These are phyloP conservation scores for Urocitellus parryii DNA, from an alignment of 2,113 vertebrate genomes.

Conservation along the genomic window DNA sequence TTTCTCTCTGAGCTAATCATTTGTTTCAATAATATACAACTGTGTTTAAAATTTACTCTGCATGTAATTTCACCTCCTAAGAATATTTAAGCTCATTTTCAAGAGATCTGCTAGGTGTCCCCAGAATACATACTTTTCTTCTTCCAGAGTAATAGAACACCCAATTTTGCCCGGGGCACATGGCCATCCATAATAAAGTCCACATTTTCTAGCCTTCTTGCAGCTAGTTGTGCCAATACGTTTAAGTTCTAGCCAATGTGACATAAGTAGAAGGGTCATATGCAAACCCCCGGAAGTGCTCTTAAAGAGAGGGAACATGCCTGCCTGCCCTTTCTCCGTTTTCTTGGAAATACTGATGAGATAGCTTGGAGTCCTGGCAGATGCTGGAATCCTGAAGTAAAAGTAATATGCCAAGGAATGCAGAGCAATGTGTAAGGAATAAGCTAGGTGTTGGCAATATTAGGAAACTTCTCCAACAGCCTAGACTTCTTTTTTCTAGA, in stretches of 20 bases:
- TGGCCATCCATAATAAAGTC: neutral
- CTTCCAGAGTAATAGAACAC: neutral
- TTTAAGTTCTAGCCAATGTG: neutral
- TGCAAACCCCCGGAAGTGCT: neutral
- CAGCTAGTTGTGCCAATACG: neutral
- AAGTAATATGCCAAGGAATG: neutral
- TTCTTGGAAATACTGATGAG: neutral
- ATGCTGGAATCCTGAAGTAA: neutral
- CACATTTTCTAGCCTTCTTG: neutral
- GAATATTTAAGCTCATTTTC: slow-evolving; percentile 15
- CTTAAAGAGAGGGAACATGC: neutral
- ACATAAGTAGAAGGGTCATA: neutral
- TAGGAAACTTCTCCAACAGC: neutral
- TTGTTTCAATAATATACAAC: slow-evolving; percentile 17
- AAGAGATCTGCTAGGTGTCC: neutral
- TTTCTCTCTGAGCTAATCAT: neutral
- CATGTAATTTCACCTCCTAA: neutral
- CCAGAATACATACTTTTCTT: neutral
- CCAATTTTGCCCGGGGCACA: neutral
- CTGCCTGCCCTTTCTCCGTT: neutral
- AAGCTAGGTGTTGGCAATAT: neutral
- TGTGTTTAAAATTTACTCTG: slow-evolving; percentile 11
- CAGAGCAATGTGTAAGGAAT: neutral
- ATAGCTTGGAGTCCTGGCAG: neutral
- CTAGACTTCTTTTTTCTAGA: neutral